phyloP scores from a whole-genome alignment of 2,797 vertebrate genomes.

The Gobio occitaniae region DNA sequence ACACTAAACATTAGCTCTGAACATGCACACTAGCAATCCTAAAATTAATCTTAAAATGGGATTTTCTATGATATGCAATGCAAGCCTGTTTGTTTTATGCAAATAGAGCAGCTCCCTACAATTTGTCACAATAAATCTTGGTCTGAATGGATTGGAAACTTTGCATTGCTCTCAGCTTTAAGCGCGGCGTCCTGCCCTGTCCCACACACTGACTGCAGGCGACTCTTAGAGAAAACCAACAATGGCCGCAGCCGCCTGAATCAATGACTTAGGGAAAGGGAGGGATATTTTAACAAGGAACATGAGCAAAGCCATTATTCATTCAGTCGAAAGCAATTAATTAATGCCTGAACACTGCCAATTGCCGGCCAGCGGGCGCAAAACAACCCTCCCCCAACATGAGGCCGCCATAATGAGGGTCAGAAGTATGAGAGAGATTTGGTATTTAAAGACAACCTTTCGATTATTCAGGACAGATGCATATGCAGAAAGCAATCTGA shows the following conservation, averaged over 20 bases:
- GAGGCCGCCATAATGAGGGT: neutral
- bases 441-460: conserved; percentile 27
- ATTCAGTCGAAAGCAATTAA: conserved; percentile 59
- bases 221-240: conserved; percentile 42
- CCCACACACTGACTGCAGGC: conserved; percentile 23
- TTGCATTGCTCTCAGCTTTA: conserved; percentile 25
- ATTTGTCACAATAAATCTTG: conserved; percentile 54
- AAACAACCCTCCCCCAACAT: conserved; percentile 33
- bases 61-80: conserved; percentile 5
- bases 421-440: conserved; percentile 30
- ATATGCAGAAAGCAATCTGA: neutral
- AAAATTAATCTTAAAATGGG: neutral
- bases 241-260: conserved; percentile 50
- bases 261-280: conserved; percentile 53
- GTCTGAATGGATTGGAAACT: conserved; percentile 48
- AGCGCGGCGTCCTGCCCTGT: neutral
- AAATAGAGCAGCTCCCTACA: conserved; percentile 32
- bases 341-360: conserved; percentile 57
- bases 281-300: conserved; percentile 54
- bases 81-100: conserved; percentile 22
- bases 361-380: conserved; percentile 27
- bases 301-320: conserved; percentile 60
- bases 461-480: conserved; percentile 7
- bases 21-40: neutral
- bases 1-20: too few species aligned